Percentiles rank a stretch among this genome's conserved stretches.
Evolutionary conservation across 2,888 invertebrate species (phyloP).

Genomic region (Athrips mouffetella): DNA sequence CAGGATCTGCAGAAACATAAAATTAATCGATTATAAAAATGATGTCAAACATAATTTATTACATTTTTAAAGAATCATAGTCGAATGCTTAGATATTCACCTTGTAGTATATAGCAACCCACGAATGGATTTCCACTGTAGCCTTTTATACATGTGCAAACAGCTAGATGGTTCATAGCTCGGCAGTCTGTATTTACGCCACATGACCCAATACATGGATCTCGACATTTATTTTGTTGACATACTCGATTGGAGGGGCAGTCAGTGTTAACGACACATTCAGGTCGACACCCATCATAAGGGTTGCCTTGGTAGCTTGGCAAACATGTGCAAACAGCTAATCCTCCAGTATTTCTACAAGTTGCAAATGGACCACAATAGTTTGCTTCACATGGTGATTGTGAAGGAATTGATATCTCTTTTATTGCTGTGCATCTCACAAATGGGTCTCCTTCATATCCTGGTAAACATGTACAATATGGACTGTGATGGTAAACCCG

Average conservation of each 20-base stretch:
- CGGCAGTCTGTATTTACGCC: constrained; percentile 84
- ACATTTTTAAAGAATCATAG: neutral
- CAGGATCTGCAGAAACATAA: constrained; percentile 45
- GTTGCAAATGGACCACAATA: constrained; percentile 84
- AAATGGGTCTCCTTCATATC: constrained; percentile 88
- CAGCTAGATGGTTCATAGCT: constrained; percentile 86
- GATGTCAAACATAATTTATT: neutral
- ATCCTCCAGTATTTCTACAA: constrained; percentile 75
- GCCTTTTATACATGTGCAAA: constrained; percentile 83
- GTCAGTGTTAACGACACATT: constrained; percentile 87
- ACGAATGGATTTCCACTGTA: constrained; percentile 87
- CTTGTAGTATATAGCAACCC: constrained; percentile 52
- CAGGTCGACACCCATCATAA: constrained; percentile 85
- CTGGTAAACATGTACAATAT: constrained; percentile 84
- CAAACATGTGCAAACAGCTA: constrained; percentile 80
- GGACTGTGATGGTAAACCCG: constrained; percentile 82
- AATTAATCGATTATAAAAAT: constrained; percentile 10
- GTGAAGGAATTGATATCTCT: constrained; percentile 75
- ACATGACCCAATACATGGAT: constrained; percentile 85
- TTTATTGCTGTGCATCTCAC: constrained; percentile 60
- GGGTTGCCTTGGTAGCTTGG: constrained; percentile 84
- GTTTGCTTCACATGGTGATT: constrained; percentile 79
- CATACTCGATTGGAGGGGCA: constrained; percentile 85
- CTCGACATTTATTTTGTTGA: constrained; percentile 84
- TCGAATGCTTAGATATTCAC: constrained; percentile 32